These are phyloP conservation scores for Poecile montanus DNA, from an alignment of 2,797 vertebrate species.

Conservation along the genomic window DNA sequence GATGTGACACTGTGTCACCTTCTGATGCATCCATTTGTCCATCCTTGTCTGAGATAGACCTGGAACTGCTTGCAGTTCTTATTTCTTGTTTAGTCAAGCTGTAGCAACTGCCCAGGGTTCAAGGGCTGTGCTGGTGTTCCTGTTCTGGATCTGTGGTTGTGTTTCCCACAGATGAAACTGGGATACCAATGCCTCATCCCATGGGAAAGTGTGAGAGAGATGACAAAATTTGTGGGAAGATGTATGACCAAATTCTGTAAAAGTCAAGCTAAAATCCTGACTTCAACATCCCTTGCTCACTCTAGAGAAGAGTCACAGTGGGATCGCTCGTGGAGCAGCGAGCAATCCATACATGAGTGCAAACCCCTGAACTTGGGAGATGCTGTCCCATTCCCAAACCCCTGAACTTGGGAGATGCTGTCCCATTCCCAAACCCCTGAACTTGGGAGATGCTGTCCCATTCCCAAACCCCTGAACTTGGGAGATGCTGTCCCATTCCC, in stretches of 20 bases:
- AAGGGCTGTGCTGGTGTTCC: background rate
- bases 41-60: background rate
- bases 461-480: background rate
- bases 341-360: fast-evolving
- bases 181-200: background rate
- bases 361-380: background rate
- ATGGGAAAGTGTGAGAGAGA: background rate
- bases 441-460: too few species aligned
- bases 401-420: too few species aligned
- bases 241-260: background rate
- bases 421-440: too few species aligned
- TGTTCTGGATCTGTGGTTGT: background rate
- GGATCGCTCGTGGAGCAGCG: background rate
- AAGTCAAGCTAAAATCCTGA: background rate
- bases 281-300: background rate
- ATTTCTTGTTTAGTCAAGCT: background rate
- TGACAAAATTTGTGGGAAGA: background rate
- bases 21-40: background rate
- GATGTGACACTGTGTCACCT: background rate
- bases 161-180: background rate
- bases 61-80: background rate
- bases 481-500: fast-evolving
- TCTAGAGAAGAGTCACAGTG: too few species aligned
- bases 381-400: fast-evolving
- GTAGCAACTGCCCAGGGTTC: background rate